Conservation (phyloP, 2,113 vertebrate genomes). For the Hydropotes inermis region DNA sequence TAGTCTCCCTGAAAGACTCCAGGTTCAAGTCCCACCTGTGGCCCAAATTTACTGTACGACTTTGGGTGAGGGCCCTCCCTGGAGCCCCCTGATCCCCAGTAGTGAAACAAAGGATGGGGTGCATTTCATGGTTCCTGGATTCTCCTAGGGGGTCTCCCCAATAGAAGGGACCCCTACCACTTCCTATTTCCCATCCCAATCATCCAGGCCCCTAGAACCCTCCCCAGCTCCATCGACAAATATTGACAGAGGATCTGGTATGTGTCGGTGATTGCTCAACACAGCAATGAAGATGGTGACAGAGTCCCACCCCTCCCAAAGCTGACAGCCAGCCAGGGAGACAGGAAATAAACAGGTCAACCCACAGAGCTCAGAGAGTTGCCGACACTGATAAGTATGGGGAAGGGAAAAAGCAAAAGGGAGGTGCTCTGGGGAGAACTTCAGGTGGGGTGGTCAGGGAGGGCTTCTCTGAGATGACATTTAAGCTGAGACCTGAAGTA, state of each 20-base stretch:
- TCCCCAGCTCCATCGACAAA: not conserved
- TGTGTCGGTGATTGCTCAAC: not conserved
- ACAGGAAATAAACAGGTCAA: not conserved
- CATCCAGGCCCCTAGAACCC: not conserved
- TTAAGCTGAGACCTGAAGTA: not conserved
- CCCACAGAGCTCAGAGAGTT: not conserved
- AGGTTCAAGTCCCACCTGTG: not conserved
- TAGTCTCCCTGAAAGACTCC: not conserved
- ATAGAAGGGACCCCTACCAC: not conserved
- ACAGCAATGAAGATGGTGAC: not conserved
- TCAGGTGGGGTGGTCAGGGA: not conserved
- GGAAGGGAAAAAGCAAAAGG: not conserved
- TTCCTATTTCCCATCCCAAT: not conserved
- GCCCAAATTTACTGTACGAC: not conserved
- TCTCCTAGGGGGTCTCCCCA: not conserved
- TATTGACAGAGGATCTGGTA: not conserved
- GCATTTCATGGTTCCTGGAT: not conserved
- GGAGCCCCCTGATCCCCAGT: not conserved
- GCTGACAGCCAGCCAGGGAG: not conserved
- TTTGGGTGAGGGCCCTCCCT: not conserved
- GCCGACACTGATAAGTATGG: not conserved
- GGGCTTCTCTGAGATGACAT: not conserved
- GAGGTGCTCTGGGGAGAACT: not conserved
- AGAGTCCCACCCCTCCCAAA: not conserved
- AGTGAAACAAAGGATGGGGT: not conserved